Base-by-base conservation (phyloP, 2,888 invertebrate genomes). In the Xestia rhomboidea region DNA sequence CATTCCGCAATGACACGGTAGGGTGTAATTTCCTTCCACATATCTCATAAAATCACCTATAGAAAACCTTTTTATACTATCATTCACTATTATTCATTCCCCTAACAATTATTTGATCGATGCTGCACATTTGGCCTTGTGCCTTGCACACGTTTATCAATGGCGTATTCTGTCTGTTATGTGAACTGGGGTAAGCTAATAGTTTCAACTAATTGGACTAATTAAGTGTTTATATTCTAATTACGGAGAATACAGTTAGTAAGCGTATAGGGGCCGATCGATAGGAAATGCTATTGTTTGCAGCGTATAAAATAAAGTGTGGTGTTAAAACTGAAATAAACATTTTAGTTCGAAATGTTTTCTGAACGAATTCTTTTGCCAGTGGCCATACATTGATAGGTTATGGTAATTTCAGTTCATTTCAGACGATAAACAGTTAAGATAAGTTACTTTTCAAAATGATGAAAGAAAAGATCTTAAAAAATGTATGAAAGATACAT, bases 31-130 rank as follows among this genome's bases (percentile, higher is more conserved):
- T 57, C 4, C 21, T 34, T 10, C 5, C 5, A 34, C 11, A 34
- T 62, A 24, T 5, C 21, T 24, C 7, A 46, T 21, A 46, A 41
- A 30, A 11, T 3, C 3, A 27, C 27, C 11, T 10, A 6, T 15
- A 46, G 7, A 34, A 18, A n/a, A 27, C 57, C 2, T 27, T 15
- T 15, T 30, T 10, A 30, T 27, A 21, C 51, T n/a, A 3, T 10
- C 10, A 54, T 54, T 5, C 54, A 18, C 18, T 21, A 27, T 75
- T 41, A 63, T 41, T 30, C 21, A 60, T 76, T 62, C 49, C 15
- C 41, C 34, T 51, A 18, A 24, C 49, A 30, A 79, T 80, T 72
- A 69, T 69, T 62, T 51, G 66, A 80, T 81, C 81, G 46, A 80
- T 81, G 72, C 15, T 76, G 76, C 76, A 76, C 68, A 71, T 38